Conservation (phyloP, 2,113 vertebrate species). For the Myrmecobius fasciatus region DNA sequence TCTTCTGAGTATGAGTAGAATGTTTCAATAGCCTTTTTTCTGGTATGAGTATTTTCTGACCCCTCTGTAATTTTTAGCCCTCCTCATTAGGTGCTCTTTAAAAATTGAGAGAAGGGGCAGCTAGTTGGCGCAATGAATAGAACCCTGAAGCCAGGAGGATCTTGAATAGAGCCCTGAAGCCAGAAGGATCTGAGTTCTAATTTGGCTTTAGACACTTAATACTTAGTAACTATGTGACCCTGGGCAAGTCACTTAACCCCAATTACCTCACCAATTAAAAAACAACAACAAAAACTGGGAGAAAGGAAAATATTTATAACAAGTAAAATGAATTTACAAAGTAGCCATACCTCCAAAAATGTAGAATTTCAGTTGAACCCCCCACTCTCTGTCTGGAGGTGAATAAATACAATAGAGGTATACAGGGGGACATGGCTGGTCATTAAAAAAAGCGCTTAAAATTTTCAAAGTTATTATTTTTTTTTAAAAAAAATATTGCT, state of each 20-base stretch:
- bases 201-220: no score
- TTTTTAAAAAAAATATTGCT: background rate
- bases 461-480: background rate
- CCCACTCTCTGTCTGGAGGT: background rate
- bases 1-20: background rate
- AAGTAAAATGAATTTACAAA: background rate
- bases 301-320: background rate
- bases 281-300: background rate
- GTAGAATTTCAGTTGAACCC: background rate
- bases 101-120: background rate
- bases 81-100: background rate
- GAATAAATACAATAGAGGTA: no score
- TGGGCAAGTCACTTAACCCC: no score
- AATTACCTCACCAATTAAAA: no score
- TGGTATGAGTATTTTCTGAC: background rate
- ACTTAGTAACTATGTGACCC: no score
- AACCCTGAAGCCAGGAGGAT: no score
- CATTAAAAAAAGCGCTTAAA: background rate
- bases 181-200: no score
- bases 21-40: background rate
- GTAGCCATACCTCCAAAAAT: background rate
- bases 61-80: background rate
- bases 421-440: background rate
- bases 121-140: no score
- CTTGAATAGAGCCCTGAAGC: no score